phyloP scores from a whole-genome alignment of 2,888 invertebrate genomes.

The Synanthedon andrenaeformis region DNA sequence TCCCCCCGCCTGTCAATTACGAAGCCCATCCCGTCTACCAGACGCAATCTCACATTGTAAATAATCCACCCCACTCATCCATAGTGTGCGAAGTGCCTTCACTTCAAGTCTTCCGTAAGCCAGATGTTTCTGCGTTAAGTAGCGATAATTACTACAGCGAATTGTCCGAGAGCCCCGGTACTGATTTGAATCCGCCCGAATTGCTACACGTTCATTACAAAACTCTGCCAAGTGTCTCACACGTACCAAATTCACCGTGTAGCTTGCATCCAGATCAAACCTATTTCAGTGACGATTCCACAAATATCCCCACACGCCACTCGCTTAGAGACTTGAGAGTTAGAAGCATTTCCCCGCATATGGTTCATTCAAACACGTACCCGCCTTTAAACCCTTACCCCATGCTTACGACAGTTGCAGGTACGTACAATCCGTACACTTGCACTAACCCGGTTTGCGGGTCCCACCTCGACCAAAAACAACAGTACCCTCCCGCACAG shows the following conservation, averaged over 20 bases:
- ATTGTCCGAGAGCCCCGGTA: constrained; percentile 45
- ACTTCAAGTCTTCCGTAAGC: constrained; percentile 41
- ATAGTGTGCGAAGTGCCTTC: constrained; percentile 50
- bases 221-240: constrained; percentile 55
- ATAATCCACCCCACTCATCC: constrained; percentile 23
- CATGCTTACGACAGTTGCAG: constrained; percentile 59
- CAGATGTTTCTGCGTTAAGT: constrained; percentile 26
- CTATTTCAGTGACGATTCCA: constrained; percentile 27
- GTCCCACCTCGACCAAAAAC: constrained; percentile 28
- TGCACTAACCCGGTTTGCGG: constrained; percentile 42
- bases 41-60: constrained; percentile 8
- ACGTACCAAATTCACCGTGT: constrained; percentile 61
- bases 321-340: constrained; percentile 48
- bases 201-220: constrained; percentile 57
- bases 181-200: constrained; percentile 45
- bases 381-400: constrained; percentile 60
- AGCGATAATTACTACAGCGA: constrained; percentile 40
- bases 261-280: constrained; percentile 52
- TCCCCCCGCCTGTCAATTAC: constrained; percentile 62
- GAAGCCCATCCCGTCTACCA: constrained; percentile 40
- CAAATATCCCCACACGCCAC: constrained; percentile 29
- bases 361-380: constrained; percentile 59
- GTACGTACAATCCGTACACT: constrained; percentile 60
- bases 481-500: constrained; percentile 23
- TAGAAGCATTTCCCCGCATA: constrained; percentile 30